Conservation (phyloP, 2,797 vertebrate species). For the Gouania willdenowi region DNA sequence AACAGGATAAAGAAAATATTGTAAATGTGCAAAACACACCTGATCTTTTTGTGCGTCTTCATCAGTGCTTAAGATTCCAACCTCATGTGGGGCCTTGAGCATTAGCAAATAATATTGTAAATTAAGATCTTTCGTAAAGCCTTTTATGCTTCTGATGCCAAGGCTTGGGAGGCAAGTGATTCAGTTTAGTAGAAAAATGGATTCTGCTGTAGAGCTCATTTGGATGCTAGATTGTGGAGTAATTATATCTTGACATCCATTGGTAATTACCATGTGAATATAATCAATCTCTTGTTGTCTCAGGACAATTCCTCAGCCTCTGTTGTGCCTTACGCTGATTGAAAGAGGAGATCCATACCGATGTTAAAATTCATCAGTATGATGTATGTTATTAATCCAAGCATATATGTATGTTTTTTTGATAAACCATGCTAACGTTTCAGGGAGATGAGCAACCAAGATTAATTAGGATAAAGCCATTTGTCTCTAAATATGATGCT, state of each 20-base stretch:
- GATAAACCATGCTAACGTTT: conserved; percentile 13
- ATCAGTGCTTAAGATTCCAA: too few relatives aligned
- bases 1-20: too few relatives aligned
- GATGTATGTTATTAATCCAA: conserved; percentile 5
- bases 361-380: conserved; percentile 26
- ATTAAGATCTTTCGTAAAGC: too few relatives aligned
- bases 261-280: conserved; percentile 34
- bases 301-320: conserved; percentile 12
- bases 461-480: conserved; percentile 30
- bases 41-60: too few relatives aligned
- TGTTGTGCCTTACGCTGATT: conserved; percentile 22
- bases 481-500: conserved; percentile 7
- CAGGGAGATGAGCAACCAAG: conserved; percentile 9
- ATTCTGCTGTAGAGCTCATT: conserved; percentile 25
- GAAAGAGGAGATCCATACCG: conserved; percentile 6
- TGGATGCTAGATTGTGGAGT: conserved; percentile 36
- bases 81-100: too few relatives aligned
- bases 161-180: background rate
- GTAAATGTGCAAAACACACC: too few relatives aligned
- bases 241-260: conserved; percentile 31
- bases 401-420: conserved; percentile 13
- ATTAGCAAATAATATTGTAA: background rate
- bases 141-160: background rate
- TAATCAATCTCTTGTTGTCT: conserved; percentile 41
- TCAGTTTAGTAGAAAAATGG: conserved; percentile 28